Base-by-base conservation (phyloP, 2,113 vertebrate genomes). In the Empidonax alnorum region DNA sequence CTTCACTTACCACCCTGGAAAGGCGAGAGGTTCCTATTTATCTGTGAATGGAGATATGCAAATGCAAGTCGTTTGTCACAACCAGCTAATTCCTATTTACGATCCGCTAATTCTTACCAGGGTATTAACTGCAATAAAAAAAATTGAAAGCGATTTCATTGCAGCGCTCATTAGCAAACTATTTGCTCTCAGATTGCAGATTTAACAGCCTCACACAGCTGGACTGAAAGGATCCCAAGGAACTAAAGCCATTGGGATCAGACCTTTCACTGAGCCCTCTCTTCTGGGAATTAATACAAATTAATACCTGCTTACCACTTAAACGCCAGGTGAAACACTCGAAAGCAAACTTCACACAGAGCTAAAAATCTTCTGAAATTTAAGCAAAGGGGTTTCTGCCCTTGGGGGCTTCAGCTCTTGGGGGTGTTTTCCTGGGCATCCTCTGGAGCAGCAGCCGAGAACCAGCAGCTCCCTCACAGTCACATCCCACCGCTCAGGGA, bases 381-480 rank as follows among this genome's bases (percentile, higher is more conserved):
- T 15, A 62, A 72, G 52, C 21, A 15, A 50, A 37, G n/a, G 49
- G 33, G 47, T 23, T 80, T 9, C 35, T 56, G 65, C 61, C 33
- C 2, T 0, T 0, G 44, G 58, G 10, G 61, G 39, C 13, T 37
- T 22, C 2, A 10, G 69, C 8, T 37, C 35, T 22, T 8, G n/a
- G 24, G 4, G 35, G 7, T 14, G 49, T 80, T n/a, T 41, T 62
- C 55, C 68, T 46, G 3, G 21, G n/a, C 47, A 25, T 28, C 39
- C 55, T 10, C 22, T 19, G 73, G 84, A 33, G 5, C 84, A 52
- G 58, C 67, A 27, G 46, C 56, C 6, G 12, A 50, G 15, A 31
- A n/a, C 3, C 8, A 50, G 66, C 71, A 19, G 56, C 85, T 72
- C 39, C 0, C 24, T 23, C 11, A 2, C 14, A 3, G 42, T 1